Percentiles rank a stretch among this genome's conserved stretches.
These are phyloP conservation scores for Rhagophthalmus giganteus DNA, from an alignment of 2,888 invertebrate genomes.

Conservation along the genomic window DNA sequence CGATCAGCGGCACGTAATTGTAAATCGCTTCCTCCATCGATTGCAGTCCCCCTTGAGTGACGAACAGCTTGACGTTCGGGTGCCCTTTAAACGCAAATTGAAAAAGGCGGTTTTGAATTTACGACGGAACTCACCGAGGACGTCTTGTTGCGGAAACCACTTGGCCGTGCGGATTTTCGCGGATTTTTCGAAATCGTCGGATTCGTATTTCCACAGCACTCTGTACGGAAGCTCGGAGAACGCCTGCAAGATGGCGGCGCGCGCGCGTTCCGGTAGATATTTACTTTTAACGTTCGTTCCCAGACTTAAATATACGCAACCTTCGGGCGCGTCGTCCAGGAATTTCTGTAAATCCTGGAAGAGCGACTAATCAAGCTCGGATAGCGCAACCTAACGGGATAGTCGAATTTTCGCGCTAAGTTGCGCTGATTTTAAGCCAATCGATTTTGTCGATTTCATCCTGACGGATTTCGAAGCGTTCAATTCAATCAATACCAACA, in stretches of 20 bases:
- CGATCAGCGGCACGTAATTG: slow-evolving; percentile 53
- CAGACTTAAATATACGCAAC: slow-evolving; percentile 54
- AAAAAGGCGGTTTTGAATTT: background rate
- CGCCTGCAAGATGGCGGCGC: slow-evolving; percentile 44
- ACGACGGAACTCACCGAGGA: slow-evolving; percentile 43
- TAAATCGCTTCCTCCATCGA: slow-evolving; percentile 55
- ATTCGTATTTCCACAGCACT: slow-evolving; percentile 56
- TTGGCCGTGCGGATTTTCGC: slow-evolving; percentile 51
- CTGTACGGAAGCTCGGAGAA: too few species aligned
- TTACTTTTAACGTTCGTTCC: slow-evolving; percentile 52
- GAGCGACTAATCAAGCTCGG: background rate
- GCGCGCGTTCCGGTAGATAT: slow-evolving; percentile 42
- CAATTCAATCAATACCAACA: too few species aligned
- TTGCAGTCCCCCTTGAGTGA: too few species aligned
- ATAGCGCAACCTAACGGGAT: too few species aligned
- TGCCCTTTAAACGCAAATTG: slow-evolving; percentile 44
- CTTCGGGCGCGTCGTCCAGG: slow-evolving; percentile 48
- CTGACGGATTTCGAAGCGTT: too few species aligned
- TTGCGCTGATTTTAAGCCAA: too few species aligned
- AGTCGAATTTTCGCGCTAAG: too few species aligned
- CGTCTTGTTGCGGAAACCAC: slow-evolving; percentile 54
- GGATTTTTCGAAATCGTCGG: slow-evolving; percentile 43
- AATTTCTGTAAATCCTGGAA: slow-evolving; percentile 48
- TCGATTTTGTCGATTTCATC: too few species aligned
- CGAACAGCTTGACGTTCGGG: slow-evolving; percentile 56